phyloP scores from a whole-genome alignment of 2,113 vertebrate genomes.

The Mormyrus lacerda region DNA sequence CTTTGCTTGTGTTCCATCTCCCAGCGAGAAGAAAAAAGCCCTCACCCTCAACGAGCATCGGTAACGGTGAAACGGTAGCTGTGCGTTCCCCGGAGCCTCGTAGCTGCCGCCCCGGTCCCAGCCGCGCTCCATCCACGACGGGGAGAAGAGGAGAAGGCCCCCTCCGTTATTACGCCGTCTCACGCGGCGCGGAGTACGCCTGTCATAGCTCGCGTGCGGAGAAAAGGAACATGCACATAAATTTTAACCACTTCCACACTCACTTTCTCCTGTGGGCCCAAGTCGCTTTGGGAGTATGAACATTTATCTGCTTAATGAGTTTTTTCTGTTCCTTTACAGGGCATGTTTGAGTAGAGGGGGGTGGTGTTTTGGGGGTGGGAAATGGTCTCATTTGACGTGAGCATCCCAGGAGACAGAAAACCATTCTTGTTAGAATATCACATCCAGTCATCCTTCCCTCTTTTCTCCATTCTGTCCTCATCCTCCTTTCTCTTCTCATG shows the following conservation, averaged over 20 bases:
- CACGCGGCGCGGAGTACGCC: not conserved
- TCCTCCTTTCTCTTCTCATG: not conserved
- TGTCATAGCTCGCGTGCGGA: not conserved
- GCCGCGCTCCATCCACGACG: not conserved
- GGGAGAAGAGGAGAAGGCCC: not conserved
- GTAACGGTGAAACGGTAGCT: not conserved
- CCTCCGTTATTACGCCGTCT: not conserved
- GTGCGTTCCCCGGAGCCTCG: not conserved
- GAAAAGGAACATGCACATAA: not conserved
- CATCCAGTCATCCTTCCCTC: not conserved
- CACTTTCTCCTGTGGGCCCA: not conserved
- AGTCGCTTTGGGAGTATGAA: not conserved
- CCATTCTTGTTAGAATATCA: not conserved
- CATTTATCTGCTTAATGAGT: not conserved
- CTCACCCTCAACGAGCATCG: not conserved
- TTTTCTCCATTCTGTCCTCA: not conserved
- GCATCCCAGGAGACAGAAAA: not conserved
- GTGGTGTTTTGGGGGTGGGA: not conserved
- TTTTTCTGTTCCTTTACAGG: not conserved
- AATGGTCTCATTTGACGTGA: not conserved
- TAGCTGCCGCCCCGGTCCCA: not conserved
- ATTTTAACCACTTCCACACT: not conserved
- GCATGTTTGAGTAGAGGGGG: not conserved
- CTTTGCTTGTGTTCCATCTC: not conserved
- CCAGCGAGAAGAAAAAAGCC: not conserved